Evolutionary conservation across 2,113 vertebrate genomes (phyloP).

Genomic region (Thalassoma bifasciatum): DNA sequence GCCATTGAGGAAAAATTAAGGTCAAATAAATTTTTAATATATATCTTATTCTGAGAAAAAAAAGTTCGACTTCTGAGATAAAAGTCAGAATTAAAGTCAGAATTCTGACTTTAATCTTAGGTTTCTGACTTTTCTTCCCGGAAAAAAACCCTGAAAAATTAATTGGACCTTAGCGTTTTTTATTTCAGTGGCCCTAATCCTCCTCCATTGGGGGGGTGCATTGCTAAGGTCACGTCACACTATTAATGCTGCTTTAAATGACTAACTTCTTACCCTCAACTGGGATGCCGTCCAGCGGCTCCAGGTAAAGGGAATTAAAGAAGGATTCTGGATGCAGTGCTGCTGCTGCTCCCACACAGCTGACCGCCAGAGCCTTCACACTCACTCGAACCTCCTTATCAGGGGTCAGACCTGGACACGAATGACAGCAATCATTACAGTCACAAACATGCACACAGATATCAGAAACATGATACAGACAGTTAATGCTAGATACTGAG

Average conservation of each 20-base stretch:
- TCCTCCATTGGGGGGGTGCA: too few relatives aligned
- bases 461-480: not conserved
- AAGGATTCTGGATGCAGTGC: constrained; percentile 93
- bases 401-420: constrained; percentile 87
- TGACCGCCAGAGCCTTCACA: constrained; percentile 95
- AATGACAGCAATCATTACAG: not conserved
- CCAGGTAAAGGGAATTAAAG: constrained; percentile 92
- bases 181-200: too few relatives aligned
- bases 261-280: constrained; percentile 78
- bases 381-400: constrained; percentile 96
- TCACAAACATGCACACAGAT: not conserved
- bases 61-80: too few relatives aligned
- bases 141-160: too few relatives aligned
- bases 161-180: too few relatives aligned
- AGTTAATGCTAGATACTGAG: not conserved
- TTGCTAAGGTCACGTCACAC: not conserved
- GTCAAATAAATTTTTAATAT: too few relatives aligned
- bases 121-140: too few relatives aligned
- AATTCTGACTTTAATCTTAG: too few relatives aligned
- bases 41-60: too few relatives aligned
- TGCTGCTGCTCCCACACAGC: constrained; percentile 92
- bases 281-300: constrained; percentile 84
- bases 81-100: too few relatives aligned
- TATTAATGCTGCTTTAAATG: not conserved
- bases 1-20: too few relatives aligned